Base-by-base conservation (phyloP, 2,888 invertebrate species). In the Ceratothoa steindachneri region DNA sequence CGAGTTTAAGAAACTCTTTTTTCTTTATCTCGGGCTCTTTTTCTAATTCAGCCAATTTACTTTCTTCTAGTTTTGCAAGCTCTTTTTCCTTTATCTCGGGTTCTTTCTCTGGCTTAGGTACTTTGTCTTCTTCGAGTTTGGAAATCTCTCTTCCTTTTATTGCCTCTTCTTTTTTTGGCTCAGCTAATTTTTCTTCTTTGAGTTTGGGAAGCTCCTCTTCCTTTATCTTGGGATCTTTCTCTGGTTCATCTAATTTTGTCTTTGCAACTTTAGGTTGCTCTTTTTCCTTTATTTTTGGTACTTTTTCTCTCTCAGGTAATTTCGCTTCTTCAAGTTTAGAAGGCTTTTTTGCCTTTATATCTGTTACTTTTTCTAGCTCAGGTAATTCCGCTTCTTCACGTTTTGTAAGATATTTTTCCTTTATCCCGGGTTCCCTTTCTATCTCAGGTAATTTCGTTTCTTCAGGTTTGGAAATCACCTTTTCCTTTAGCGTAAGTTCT, bases 141-240 rank as follows among this genome's bases (percentile, higher is more conserved):
- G 60, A 55, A 22, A 69, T 29, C 30, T 30, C 30, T 71, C 30
- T 52, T 24, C 53, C 66, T 64, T 73, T 66, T 66, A 72, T 67
- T 72, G 69, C 74, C 24, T 31, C 52, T 22, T 67, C 69, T 29
- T 69, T 27, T 12, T 75, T 78, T 66, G 55, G 41, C 74, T 55
- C n/a, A 41, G 30, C 24, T 67, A 27, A n/a, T 69, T 30, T 64
- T 67, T 74, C 69, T 68, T 77, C 72, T 71, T 69, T 55, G 52
- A 66, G 22, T 67, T n/a, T n/a, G n/a, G n/a, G n/a, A n/a, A n/a
- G n/a, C n/a, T 15, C 53, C 12, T 29, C 52, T 75, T 72, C 72
- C 69, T 15, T 51, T 73, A n/a, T 64, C 24, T 51, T 65, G 24
- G 67, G 52, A 12, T 72, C 30, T 31, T 74, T 67, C 19, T 69